A percentile compares a stretch with the other conserved stretches of the same genome.
Conservation (phyloP, 2,888 invertebrate genomes). For the Brassicogethes aeneus region DNA sequence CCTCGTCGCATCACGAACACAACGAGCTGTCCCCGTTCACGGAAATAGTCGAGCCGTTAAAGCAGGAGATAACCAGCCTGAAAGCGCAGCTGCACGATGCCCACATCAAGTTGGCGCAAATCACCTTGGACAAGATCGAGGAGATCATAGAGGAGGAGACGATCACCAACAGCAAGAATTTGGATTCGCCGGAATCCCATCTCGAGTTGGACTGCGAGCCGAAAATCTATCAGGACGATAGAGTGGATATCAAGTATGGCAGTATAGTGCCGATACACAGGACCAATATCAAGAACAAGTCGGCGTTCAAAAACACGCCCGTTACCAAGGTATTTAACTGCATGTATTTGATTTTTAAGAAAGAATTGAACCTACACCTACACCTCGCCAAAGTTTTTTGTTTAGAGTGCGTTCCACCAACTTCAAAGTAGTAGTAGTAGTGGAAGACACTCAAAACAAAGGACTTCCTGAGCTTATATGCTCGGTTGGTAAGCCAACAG, state of each 20-base stretch:
- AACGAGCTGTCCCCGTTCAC: slow-evolving; percentile 30
- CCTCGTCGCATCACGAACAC: slow-evolving; percentile 32
- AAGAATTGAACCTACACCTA: too few species aligned
- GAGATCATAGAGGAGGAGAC: slow-evolving; percentile 23
- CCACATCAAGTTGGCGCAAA: slow-evolving; percentile 33
- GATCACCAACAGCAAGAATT: slow-evolving; percentile 19
- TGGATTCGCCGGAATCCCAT: slow-evolving; percentile 37
- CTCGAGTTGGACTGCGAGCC: slow-evolving; percentile 35
- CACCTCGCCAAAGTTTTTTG: too few species aligned
- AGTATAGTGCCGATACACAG: slow-evolving; percentile 38
- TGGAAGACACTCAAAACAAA: slow-evolving; percentile 20
- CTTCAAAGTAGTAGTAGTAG: slow-evolving; percentile 13
- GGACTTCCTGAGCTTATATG: too few species aligned
- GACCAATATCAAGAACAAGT: slow-evolving; percentile 24
- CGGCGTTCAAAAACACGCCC: slow-evolving; percentile 26
- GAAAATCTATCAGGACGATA: slow-evolving; percentile 26
- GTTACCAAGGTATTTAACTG: slow-evolving; percentile 34
- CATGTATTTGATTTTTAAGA: too few species aligned
- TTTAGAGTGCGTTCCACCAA: too few species aligned
- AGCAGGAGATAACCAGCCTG: slow-evolving; percentile 35
- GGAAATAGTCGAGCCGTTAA: slow-evolving; percentile 36
- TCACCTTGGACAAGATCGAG: slow-evolving; percentile 22
- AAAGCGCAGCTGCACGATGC: slow-evolving; percentile 37
- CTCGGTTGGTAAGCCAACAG: too few species aligned
- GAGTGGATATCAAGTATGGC: slow-evolving; percentile 34